Evolutionary conservation across 1,140 invertebrate genomes (phyloP), one percentile per base, ranked within the genome.

Genomic region (Nixonia krombeini): DNA sequence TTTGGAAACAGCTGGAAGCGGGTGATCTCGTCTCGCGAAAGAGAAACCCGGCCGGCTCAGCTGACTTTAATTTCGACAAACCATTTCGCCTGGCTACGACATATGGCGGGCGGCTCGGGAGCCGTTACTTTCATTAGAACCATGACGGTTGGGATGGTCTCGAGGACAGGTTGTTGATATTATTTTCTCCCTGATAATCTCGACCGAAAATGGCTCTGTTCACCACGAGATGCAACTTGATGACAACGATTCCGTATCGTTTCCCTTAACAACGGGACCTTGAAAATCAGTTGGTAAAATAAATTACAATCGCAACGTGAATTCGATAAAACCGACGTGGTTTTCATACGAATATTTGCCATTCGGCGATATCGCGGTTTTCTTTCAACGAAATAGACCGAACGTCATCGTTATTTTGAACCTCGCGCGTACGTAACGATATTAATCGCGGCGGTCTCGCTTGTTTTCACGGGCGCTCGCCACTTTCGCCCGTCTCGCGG

Each of bases 51-150:
- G n/a, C 49, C 61, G 73, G 67, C 77, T 85, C 81, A 79, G 78
- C 81, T 83, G 82, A 84, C 81, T 84, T 83, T 77, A 82, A 84
- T 84, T 84, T 79, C 73, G 74, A 81, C 80, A 80, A 80, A 69
- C 65, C 57, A 72, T 75, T 78, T 69, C 61, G 52, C 53, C 46
- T 62, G 15, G 57, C 44, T 56, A 51, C 80, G 78, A 82, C 84
- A 85, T 83, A 84, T 85, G 84, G 84, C 67, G 59, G 73, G 78
- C 83, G 83, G 67, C 72, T 70, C 61, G 74, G 80, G 82, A 83
- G 76, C 84, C 83, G 84, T 85, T 85, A 82, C 82, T 82, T 79
- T 78, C 81, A 84, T 85, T 85, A 83, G 79, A 83, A 74, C 62
- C 61, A 61, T 65, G 74, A 73, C 81, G 79, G 82, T 82, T 83